Conservation (phyloP, 2,113 vertebrate species). For the Stegastes partitus region DNA sequence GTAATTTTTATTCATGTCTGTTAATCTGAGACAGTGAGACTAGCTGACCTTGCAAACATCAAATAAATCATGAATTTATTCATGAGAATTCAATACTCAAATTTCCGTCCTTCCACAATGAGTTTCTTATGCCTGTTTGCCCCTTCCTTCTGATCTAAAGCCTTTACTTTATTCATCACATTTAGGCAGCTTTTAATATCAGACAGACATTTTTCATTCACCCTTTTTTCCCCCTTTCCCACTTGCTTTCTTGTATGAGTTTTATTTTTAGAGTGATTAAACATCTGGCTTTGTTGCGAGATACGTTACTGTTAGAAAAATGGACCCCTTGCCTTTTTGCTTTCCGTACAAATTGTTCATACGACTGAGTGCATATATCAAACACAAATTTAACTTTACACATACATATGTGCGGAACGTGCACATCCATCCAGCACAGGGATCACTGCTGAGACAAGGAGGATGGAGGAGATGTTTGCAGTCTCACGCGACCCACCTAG, state of each 20-base stretch:
- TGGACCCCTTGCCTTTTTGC: not conserved
- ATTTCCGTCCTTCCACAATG: not conserved
- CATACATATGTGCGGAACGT: constrained; percentile 19
- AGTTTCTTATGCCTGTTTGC: not conserved
- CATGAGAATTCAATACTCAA: not conserved
- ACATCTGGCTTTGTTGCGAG: not conserved
- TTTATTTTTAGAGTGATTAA: not conserved
- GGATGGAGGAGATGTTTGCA: constrained; percentile 56
- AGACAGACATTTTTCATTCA: not conserved
- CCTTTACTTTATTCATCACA: not conserved
- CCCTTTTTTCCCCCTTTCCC: not conserved
- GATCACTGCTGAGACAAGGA: constrained; percentile 61
- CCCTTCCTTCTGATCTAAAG: not conserved
- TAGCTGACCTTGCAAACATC: not conserved
- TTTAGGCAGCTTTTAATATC: not conserved
- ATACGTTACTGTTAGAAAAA: not conserved
- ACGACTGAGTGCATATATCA: not conserved
- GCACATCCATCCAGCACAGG: constrained; percentile 33
- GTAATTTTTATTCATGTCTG: not conserved
- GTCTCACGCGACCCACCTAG: constrained; percentile 63
- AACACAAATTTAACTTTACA: not conserved
- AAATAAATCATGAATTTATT: constrained; percentile 1
- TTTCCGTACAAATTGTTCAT: not conserved
- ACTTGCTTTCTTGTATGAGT: not conserved
- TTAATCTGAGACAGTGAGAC: not conserved